Evolutionary conservation across 2,888 invertebrate species (phyloP), one percentile per base, ranked within the genome.

Genomic region (Chelonus formosanus): DNA sequence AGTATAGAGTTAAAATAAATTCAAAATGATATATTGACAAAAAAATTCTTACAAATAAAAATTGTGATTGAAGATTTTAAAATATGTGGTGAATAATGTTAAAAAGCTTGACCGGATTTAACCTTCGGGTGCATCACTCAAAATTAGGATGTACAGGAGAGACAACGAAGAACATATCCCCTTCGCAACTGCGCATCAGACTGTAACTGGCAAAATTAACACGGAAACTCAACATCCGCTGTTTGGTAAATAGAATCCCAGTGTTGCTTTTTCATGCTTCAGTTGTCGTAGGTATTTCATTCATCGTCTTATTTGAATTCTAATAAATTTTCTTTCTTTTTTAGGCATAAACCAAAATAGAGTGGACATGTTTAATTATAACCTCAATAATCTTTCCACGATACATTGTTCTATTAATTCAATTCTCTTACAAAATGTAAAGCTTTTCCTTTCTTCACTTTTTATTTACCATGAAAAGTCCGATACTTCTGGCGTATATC

Each of bases 171-270:
- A 52, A 52, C 20, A 52, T 52, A 36, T 44, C 61, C 58, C 59
- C 47, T 20, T 60, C 43, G 47, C 47, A 62, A 65, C 55, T 63
- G 52, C 65, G 62, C 68, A 63, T 65, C 65, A 62, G 63, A 65
- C 65, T 68, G 68, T 65, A 68, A 68, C 62, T 65, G 68, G 59
- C 54, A 43, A 68, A 64, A 67, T 70, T 67, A 67, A 70, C 65
- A 50, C 64, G 60, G 60, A 68, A 68, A 66, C 61, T 64, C 54
- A 43, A 66, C 68, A 68, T 70, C 66, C 65, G 58, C 67, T 56
- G 40, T 40, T 62, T 62, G 47, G 52, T 58, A 62, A 67, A 62
- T 52, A 52, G 36, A 31, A 8, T 43, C 52, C 52, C 32, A 32
- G 34, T 32, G 31, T 32, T 61, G 40, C 43, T 43, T 52, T 53